These are phyloP conservation scores for Setophaga coronata DNA, from an alignment of 2,113 vertebrate species.

Conservation along the genomic window DNA sequence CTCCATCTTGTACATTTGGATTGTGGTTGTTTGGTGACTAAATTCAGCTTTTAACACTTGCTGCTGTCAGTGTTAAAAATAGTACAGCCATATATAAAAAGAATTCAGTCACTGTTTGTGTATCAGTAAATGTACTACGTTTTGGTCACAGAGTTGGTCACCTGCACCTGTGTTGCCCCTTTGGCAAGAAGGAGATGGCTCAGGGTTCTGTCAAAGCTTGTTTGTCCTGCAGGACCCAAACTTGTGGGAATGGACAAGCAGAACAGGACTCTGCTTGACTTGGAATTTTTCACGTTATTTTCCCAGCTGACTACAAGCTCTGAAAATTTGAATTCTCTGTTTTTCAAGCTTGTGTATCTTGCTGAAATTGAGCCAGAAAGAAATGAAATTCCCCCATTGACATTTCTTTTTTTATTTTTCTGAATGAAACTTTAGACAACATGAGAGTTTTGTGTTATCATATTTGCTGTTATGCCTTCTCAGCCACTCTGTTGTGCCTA, in stretches of 20 bases:
- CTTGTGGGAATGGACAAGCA: not conserved
- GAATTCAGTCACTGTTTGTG: not conserved
- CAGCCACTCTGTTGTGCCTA: conserved; percentile 27
- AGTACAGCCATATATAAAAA: not conserved
- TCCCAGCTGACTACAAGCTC: not conserved
- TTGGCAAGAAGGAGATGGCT: not conserved
- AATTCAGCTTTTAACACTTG: not conserved
- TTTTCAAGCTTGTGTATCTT: not conserved
- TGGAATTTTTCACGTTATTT: not conserved
- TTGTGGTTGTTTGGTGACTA: not conserved
- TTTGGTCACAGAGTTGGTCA: not conserved
- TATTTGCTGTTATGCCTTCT: not conserved
- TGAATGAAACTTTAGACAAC: not conserved
- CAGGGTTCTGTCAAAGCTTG: not conserved
- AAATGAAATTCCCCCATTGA: not conserved
- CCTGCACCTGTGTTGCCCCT: not conserved
- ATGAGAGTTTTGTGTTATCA: not conserved
- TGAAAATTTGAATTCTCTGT: not conserved
- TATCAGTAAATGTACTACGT: not conserved
- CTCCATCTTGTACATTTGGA: not conserved
- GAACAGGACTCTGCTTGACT: not conserved
- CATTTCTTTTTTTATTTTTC: not conserved
- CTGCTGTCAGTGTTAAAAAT: not conserved
- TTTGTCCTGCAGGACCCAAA: not conserved
- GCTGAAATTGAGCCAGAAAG: not conserved